These are phyloP conservation scores for Heterodera filipjevi DNA, from an alignment of 2,888 invertebrate genomes.

Conservation along the genomic window DNA sequence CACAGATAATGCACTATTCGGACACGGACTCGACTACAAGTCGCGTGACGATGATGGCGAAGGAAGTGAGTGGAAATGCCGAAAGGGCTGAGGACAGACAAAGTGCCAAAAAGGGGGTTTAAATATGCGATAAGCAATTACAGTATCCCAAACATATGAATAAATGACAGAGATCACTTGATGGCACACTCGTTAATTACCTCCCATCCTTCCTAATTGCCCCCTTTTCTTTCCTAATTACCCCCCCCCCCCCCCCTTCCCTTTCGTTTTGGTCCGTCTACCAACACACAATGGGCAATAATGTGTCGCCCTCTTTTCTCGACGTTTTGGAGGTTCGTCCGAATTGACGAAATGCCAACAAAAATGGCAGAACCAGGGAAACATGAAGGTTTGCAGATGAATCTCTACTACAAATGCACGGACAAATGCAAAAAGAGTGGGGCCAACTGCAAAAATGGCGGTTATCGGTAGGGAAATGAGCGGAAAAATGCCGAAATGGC, in stretches of 20 bases:
- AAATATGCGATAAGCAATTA: too few relatives aligned
- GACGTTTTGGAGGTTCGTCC: slow-evolving; percentile 48
- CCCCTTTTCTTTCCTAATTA: neutral
- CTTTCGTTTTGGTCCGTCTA: slow-evolving; percentile 24
- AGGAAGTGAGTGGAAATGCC: slow-evolving; percentile 16
- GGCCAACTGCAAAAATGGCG: slow-evolving; percentile 54
- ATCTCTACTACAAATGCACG: slow-evolving; percentile 58
- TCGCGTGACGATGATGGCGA: slow-evolving; percentile 39
- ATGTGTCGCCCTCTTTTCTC: slow-evolving; percentile 40
- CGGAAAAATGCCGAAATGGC: slow-evolving; percentile 24
- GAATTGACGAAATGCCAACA: neutral
- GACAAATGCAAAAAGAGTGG: slow-evolving; percentile 36
- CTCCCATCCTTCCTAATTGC: neutral
- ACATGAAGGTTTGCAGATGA: slow-evolving; percentile 57
- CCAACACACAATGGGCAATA: slow-evolving; percentile 47
- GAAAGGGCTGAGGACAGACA: too few relatives aligned
- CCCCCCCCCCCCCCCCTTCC: neutral
- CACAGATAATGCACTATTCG: slow-evolving; percentile 44
- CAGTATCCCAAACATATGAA: too few relatives aligned
- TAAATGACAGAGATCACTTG: too few relatives aligned
- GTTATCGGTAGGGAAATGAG: slow-evolving; percentile 42
- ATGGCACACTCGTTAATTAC: neutral
- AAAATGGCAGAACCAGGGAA: too few relatives aligned
- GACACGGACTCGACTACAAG: slow-evolving; percentile 33
- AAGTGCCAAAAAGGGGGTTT: too few relatives aligned